These are phyloP conservation scores for Etia nguti DNA, from an alignment of 2,113 vertebrate genomes.

Conservation along the genomic window DNA sequence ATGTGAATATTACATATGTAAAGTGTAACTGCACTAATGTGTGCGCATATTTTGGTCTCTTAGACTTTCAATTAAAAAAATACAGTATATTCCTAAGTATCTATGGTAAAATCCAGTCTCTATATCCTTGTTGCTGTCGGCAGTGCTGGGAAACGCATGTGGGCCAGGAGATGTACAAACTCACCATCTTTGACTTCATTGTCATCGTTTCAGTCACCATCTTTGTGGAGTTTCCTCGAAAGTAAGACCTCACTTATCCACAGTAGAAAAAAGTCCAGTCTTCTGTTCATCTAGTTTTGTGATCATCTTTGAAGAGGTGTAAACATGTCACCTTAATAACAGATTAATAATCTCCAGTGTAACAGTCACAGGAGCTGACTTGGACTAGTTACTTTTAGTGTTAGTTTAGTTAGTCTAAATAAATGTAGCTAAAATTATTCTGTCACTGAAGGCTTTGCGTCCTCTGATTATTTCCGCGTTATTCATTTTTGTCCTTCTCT, in stretches of 20 bases:
- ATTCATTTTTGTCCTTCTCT: background rate
- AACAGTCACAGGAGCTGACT: background rate
- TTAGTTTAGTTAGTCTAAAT: background rate
- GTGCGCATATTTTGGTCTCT: background rate
- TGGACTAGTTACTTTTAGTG: background rate
- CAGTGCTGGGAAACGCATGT: slow-evolving; percentile 97
- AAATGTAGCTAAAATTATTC: background rate
- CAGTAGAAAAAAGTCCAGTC: background rate
- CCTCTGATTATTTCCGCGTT: background rate
- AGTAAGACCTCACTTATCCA: slow-evolving; percentile 72
- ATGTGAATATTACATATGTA: background rate
- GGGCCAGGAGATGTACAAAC: slow-evolving; percentile 97
- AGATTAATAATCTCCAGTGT: background rate
- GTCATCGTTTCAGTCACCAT: slow-evolving; percentile 80
- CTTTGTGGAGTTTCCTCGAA: slow-evolving; percentile 90
- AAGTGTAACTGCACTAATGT: background rate
- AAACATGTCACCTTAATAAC: background rate
- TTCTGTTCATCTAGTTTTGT: background rate
- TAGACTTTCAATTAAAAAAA: background rate
- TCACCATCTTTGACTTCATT: slow-evolving; percentile 94
- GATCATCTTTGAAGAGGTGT: background rate
- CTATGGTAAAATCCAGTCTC: background rate
- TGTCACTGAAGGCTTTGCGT: background rate
- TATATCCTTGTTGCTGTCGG: background rate
- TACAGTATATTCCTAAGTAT: fast-evolving